These are phyloP conservation scores for Halocaridina rubra DNA, from an alignment of 2,888 invertebrate genomes.

Conservation along the genomic window DNA sequence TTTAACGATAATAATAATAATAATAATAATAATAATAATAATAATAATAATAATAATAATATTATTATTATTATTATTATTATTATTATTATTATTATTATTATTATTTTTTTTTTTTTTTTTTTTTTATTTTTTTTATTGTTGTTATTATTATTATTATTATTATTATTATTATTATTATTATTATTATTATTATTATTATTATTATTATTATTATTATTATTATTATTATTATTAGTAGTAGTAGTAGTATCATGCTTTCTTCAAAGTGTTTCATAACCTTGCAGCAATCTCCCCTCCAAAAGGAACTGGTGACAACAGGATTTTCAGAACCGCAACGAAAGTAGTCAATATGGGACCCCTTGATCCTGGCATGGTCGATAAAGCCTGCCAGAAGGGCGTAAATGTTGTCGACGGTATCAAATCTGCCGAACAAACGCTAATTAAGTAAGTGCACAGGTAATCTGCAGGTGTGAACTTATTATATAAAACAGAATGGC, in stretches of 20 bases:
- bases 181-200: constrained; percentile 6
- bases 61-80: not conserved
- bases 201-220: constrained; percentile 11
- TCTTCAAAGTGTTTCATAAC: too few species aligned
- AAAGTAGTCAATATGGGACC: not conserved
- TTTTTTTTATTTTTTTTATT: not conserved
- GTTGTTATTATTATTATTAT: not conserved
- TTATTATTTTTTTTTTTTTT: not conserved
- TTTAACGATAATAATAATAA: not conserved
- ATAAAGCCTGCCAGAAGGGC: constrained; percentile 1
- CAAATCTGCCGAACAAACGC: not conserved
- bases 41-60: not conserved
- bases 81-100: not conserved
- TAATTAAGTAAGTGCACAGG: not conserved
- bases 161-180: not conserved
- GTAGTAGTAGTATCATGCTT: too few species aligned
- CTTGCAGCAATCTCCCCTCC: not conserved
- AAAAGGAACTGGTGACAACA: not conserved
- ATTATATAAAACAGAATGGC: not conserved
- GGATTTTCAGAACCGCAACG: not conserved
- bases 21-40: not conserved
- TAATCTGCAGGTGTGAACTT: not conserved
- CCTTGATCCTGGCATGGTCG: not conserved
- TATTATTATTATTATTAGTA: not conserved
- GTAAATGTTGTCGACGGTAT: not conserved